phyloP scores from a whole-genome alignment of 2,888 invertebrate genomes.

The Tenthredo mesomela region DNA sequence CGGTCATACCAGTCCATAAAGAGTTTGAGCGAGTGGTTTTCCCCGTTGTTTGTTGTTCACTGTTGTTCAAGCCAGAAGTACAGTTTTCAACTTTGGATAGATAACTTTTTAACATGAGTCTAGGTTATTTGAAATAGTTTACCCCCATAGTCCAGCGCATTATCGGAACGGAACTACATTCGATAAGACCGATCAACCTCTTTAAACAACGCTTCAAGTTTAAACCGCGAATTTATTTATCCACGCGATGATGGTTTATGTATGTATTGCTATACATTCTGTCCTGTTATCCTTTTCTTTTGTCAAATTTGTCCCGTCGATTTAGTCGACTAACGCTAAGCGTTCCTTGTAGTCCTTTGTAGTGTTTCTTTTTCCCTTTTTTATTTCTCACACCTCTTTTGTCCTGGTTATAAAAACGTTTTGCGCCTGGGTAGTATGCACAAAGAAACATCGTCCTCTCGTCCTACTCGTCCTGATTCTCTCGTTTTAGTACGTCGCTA shows the following conservation, averaged over 20 bases:
- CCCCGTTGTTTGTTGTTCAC: constrained; percentile 71
- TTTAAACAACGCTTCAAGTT: neutral
- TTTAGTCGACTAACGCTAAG: constrained; percentile 30
- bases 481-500: constrained; percentile 38
- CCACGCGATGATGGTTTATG: neutral
- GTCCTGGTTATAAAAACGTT: constrained; percentile 43
- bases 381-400: constrained; percentile 53
- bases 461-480: constrained; percentile 61
- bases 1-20: constrained; percentile 63
- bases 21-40: constrained; percentile 64
- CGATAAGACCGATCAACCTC: neutral
- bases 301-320: constrained; percentile 40
- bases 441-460: constrained; percentile 48
- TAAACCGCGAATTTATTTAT: neutral
- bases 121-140: neutral
- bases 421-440: constrained; percentile 45
- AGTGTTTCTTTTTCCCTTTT: constrained; percentile 34
- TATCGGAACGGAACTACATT: neutral
- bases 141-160: neutral
- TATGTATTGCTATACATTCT: neutral
- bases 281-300: constrained; percentile 7
- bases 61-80: constrained; percentile 72
- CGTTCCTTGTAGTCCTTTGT: constrained; percentile 47
- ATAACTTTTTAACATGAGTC: constrained; percentile 1
- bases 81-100: constrained; percentile 65